Evolutionary conservation across 2,888 invertebrate species (phyloP).

Genomic region (Spodoptera littoralis): DNA sequence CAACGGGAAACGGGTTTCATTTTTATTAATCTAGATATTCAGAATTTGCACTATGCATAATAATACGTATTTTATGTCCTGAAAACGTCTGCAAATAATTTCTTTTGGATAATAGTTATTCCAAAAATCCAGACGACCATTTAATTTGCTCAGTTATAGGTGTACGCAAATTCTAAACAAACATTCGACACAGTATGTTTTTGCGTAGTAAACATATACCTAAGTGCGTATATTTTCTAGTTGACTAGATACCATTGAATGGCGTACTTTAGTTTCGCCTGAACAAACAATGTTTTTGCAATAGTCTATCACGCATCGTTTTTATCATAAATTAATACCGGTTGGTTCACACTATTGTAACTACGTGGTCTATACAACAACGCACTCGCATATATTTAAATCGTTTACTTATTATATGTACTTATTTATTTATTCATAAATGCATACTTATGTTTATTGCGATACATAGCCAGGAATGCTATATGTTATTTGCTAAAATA

Average conservation of each 20-base stretch:
- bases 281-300: constrained; percentile 29
- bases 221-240: constrained; percentile 4
- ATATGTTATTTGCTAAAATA: neutral
- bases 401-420: constrained; percentile 9
- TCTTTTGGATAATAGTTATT: no score
- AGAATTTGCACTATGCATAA: no score
- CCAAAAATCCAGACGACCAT: no score
- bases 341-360: constrained; percentile 29
- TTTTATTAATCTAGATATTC: no score
- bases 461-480: constrained; percentile 9
- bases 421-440: constrained; percentile 30
- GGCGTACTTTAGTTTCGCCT: constrained; percentile 20
- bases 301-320: constrained; percentile 36
- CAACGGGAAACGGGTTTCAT: no score
- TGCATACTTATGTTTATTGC: constrained; percentile 26
- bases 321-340: constrained; percentile 45
- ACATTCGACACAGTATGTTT: neutral
- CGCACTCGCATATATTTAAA: constrained; percentile 45
- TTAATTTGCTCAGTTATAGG: neutral
- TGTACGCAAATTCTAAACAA: constrained; percentile 1
- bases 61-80: no score
- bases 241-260: constrained; percentile 11
- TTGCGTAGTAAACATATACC: constrained; percentile 5
- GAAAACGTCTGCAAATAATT: no score
- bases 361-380: constrained; percentile 27